phyloP scores from a whole-genome alignment of 2,113 vertebrate genomes.

The Bubo blakistoni region DNA sequence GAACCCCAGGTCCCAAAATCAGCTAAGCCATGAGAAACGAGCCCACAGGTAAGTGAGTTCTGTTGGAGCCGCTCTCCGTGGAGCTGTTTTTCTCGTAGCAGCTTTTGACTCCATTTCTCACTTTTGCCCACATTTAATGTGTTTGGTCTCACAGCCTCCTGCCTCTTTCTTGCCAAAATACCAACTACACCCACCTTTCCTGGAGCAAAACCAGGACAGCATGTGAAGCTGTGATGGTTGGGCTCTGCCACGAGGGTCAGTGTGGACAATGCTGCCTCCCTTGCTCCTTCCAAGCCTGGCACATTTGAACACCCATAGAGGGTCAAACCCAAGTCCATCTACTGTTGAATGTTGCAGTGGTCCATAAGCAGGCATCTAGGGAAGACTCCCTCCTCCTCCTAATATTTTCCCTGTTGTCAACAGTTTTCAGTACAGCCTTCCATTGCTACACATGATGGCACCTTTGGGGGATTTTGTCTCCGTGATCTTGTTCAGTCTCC shows the following conservation, averaged over 20 bases:
- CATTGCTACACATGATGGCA: neutral
- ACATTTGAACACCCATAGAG: neutral
- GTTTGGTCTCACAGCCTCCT: neutral
- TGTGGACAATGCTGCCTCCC: neutral
- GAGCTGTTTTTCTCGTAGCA: neutral
- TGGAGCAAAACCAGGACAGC: neutral
- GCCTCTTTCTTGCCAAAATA: neutral
- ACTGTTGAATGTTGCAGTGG: neutral
- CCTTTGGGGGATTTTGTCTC: neutral
- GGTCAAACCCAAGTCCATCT: neutral
- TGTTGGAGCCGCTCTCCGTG: neutral
- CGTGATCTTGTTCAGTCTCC: neutral
- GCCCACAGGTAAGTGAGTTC: fast-evolving
- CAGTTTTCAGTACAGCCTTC: neutral
- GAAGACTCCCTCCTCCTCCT: neutral
- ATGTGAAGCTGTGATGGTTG: neutral
- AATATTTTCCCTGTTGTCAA: neutral
- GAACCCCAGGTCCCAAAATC: neutral
- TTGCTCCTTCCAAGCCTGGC: neutral
- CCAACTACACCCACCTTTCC: neutral
- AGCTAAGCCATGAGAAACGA: neutral
- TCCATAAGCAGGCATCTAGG: neutral
- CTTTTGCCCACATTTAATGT: neutral
- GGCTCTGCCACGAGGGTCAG: fast-evolving
- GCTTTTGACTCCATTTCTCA: neutral